Percentiles rank a stretch among this genome's conserved stretches.
phyloP scores from a whole-genome alignment of 2,888 invertebrate genomes.

The Troides aeacus region DNA sequence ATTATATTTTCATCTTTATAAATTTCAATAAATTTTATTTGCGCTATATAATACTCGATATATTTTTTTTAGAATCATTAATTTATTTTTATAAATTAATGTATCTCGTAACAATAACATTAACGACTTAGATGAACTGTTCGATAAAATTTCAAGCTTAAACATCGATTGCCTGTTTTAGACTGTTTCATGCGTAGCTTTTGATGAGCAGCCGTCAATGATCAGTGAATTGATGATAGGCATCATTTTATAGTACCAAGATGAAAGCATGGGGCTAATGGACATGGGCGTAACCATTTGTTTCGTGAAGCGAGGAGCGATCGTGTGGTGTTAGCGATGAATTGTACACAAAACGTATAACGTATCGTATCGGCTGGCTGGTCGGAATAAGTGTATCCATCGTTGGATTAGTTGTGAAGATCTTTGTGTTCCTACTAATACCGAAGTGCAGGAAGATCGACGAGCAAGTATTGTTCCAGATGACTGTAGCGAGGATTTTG shows the following conservation, averaged over 20 bases:
- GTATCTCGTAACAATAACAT: no score
- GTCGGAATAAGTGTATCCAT: conserved; percentile 48
- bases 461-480: conserved; percentile 53
- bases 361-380: conserved; percentile 42
- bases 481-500: conserved; percentile 51
- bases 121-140: neutral
- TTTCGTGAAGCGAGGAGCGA: neutral
- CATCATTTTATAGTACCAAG: neutral
- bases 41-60: no score
- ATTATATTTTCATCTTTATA: no score
- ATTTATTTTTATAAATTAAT: no score
- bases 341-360: conserved; percentile 22
- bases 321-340: conserved; percentile 1
- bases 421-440: conserved; percentile 40
- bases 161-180: neutral
- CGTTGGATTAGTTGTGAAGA: conserved; percentile 45
- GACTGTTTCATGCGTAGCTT: neutral
- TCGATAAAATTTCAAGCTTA: conserved; percentile 1
- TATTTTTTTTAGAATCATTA: no score
- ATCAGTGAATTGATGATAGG: neutral
- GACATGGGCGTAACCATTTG: neutral
- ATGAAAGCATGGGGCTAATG: neutral
- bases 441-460: conserved; percentile 55
- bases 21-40: no score
- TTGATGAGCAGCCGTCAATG: neutral